Evolutionary conservation across 2,113 vertebrate species (phyloP), one percentile per base, ranked within the genome.

Genomic region (Grantiella picta): DNA sequence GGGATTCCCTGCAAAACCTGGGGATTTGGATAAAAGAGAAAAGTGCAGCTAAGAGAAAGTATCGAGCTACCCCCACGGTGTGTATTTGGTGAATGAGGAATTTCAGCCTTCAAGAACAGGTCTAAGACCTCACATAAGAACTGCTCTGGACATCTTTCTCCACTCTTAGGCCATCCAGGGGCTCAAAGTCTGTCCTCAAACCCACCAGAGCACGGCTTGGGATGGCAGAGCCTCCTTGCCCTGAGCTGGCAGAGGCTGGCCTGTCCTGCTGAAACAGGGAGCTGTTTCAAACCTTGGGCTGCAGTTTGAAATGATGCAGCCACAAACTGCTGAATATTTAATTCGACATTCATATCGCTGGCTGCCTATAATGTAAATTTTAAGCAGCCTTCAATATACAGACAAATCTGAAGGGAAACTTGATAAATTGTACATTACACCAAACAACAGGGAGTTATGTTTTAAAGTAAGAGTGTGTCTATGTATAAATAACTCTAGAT

Each of bases 141-240:
- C 38, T 42, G 60, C 71, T 50, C 63, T 20, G 25, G 80, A 29
- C 15, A 12, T 2, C 14, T 47, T n/a, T 23, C n/a, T 60, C 54
- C 50, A 16, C 53, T 28, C 77, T 42, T 1, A 5, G 4, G 5
- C 28, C 54, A 25, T 16, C 9, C 13, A 4, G 7, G 54, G 27
- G 33, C 42, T 61, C n/a, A 1, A 12, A 12, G 2, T n/a, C 56
- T 49, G 71, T 7, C 47, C 78, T 17, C 21, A 27, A 42, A 54
- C 10, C 45, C 60, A 38, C 16, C 2, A 2, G 44, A 33, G 45
- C 1, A 0, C 2, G 25, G 42, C 73, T 20, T 19, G 69, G 69
- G 2, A 47, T 45, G 8, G 53, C 24, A 15, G 59, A 57, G 18
- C 11, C 59, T 53, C 69, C 73, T 40, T 42, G 71, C 5, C 70